Base-by-base conservation (phyloP, 2,888 invertebrate species). In the Plagiodera versicolora region DNA sequence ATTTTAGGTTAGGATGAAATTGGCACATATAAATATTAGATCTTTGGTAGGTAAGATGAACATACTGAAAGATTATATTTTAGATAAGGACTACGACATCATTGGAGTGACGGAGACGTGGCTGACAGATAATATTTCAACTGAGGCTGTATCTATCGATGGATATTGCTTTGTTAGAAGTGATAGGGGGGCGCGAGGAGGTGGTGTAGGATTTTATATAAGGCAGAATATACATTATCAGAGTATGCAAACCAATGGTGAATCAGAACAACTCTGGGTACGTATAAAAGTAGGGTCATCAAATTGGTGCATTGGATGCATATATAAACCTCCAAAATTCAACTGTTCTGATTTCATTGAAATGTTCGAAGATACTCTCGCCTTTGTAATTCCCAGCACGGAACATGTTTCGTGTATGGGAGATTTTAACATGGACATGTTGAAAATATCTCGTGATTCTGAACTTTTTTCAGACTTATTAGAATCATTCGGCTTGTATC, bases 141-240 rank as follows among this genome's bases (percentile, higher is more conserved):
- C 32, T 35, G 30, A 18, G 19, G 28, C 18, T 20, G 11, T 56
- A 49, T 17, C 18, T 32, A 56, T 56, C 5, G 32, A 48, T 10
- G 56, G 48, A 49, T 56, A 56, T 56, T 28, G 16, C 14, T 19
- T 56, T 49, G 19, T 56, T 16, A 56, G 56, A 56, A 24, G 19
- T 32, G 56, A 56, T 35, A 56, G 49, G 17, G 30, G 49, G 20
- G 39, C 17, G 19, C 48, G 56, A 18, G 56, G 49, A 9, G 56
- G 35, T n/a, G 49, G 48, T 20, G 20, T 56, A 49, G 48, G 32
- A 32, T 32, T 32, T 32, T 32, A 32, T 32, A 32, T 32, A 32
- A 32, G 32, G 11, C 32, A 32, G 32, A 32, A 32, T 32, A 32
- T 32, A 32, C 32, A 32, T 32, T 10, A 32, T 32, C 32, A 32